A percentile compares a stretch with the other conserved stretches of the same genome.
phyloP scores from a whole-genome alignment of 2,113 vertebrate genomes.

The Passer montanus region DNA sequence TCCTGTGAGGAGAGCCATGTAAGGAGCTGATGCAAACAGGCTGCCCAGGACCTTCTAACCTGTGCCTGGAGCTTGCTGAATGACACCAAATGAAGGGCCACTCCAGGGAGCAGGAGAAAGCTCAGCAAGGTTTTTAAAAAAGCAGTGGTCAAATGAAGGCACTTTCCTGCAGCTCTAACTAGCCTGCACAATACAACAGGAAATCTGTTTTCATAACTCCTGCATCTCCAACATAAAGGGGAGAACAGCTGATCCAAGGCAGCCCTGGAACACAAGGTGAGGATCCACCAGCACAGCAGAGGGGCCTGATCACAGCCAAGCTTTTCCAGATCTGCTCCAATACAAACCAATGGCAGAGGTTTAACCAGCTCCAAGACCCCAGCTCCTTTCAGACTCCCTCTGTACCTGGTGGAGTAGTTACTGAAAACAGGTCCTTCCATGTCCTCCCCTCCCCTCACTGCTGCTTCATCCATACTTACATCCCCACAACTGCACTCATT shows the following conservation, averaged over 20 bases:
- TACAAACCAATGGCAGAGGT: not conserved
- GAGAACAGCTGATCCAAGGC: not conserved
- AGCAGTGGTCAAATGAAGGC: not conserved
- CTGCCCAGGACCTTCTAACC: not conserved
- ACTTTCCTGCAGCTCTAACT: not conserved
- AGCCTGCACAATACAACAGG: fast-evolving
- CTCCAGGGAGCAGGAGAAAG: not conserved
- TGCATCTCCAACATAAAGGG: not conserved
- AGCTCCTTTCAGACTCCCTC: not conserved
- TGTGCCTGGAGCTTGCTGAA: not conserved
- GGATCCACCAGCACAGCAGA: not conserved
- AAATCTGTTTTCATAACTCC: not conserved
- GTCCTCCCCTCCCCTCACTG: not conserved
- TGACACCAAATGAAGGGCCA: not conserved
- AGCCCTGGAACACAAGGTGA: fast-evolving
- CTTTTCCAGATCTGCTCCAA: not conserved
- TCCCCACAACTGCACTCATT: no score
- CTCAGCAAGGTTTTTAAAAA: not conserved
- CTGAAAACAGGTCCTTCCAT: not conserved
- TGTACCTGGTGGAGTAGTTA: not conserved
- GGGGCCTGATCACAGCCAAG: not conserved
- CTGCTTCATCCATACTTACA: no score
- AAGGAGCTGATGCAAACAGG: not conserved
- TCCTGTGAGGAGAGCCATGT: not conserved
- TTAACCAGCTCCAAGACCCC: not conserved